Conservation (phyloP, 2,888 invertebrate species). For the Eilema sororculum region DNA sequence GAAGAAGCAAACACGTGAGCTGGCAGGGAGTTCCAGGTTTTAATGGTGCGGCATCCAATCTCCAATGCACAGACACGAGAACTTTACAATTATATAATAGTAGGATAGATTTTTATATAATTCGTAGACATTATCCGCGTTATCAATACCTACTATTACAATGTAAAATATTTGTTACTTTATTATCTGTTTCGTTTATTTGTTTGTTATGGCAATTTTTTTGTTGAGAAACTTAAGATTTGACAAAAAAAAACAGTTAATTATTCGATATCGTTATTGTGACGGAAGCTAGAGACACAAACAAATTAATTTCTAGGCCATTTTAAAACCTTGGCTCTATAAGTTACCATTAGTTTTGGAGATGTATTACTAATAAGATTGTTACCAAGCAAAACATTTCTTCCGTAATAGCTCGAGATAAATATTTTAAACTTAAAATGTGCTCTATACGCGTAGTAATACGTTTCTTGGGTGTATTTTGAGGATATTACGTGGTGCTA, state of each 20-base stretch:
- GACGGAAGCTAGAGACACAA: not conserved
- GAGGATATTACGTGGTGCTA: too few species aligned
- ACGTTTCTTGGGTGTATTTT: too few species aligned
- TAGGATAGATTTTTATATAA: not conserved
- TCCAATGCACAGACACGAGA: too few species aligned
- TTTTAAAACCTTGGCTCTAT: not conserved
- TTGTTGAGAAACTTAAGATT: not conserved
- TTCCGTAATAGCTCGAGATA: too few species aligned
- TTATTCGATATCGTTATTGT: not conserved
- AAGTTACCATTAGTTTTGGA: not conserved
- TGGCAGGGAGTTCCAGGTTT: too few species aligned
- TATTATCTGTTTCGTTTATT: not conserved
- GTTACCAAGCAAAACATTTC: not conserved
- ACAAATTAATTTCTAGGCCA: not conserved
- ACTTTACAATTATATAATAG: too few species aligned
- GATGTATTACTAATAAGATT: not conserved
- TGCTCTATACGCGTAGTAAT: too few species aligned
- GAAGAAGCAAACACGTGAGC: too few species aligned
- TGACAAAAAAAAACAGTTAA: not conserved
- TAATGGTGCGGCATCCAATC: too few species aligned
- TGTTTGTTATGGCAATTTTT: not conserved
- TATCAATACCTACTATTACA: not conserved
- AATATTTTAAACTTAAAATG: too few species aligned
- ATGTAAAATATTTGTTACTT: not conserved
- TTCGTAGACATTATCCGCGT: not conserved